Base-by-base conservation (phyloP, 2,888 invertebrate genomes). In the Troides oblongomaculatus region DNA sequence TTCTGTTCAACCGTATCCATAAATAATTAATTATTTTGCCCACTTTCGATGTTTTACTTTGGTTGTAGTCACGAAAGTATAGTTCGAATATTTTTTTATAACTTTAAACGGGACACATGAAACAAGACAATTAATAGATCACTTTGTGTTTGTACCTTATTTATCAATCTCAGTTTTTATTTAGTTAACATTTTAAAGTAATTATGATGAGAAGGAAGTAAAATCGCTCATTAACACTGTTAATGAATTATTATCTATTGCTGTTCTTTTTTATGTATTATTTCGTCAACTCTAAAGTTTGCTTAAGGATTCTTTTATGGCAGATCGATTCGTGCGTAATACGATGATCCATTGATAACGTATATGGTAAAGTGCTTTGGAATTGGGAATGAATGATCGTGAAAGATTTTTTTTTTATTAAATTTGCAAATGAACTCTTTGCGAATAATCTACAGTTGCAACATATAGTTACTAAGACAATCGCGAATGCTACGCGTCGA, bases 401-500 rank as follows among this genome's bases (percentile, higher is more conserved):
- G 50, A 30, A 2, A 17, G 17, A 50, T 4, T 14, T 50, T 50
- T 50, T 17, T 50, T 17, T 17, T 5, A 17, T 14, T 17, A 14
- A 50, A 50, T 50, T 17, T 39, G 39, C 39, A 10, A 39, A 39
- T 39, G 7, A 39, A 7, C 10, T 50, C 14, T 46, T 46, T 50
- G 50, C 50, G 5, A 50, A 50, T 50, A 50, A 50, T 10, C 46
- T 50, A 18, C 17, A 17, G 50, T 18, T 50, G 50, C 50, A 18
- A 14, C 18, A 50, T 50, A 14, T 4, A 21, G 21, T 59, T 53
- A 64, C 36, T 36, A 59, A 64, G 61, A 64, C 67, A 39, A 43
- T 60, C 12, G 64, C 61, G 60, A 64, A 53, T 63, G 60, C 60
- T 39, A 64, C 56, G 64, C 70, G 61, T 69, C 72, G 66, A 63